Base-by-base conservation (phyloP, 1,140 invertebrate genomes). In the Drosophila obscura region DNA sequence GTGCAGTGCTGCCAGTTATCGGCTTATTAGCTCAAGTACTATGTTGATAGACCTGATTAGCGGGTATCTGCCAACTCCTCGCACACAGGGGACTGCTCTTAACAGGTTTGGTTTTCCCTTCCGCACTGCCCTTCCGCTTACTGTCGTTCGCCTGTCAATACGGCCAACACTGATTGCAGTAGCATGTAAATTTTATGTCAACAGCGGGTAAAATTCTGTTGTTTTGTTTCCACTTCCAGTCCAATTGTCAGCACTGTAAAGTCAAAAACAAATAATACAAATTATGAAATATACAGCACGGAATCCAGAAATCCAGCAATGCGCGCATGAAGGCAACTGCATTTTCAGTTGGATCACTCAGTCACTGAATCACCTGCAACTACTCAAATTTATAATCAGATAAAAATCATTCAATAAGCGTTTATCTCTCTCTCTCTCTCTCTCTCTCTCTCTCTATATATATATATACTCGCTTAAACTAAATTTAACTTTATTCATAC, bases 31-130 rank as follows among this genome's bases (percentile, higher is more conserved):
- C 77, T 62, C 41, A 80, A 80, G 41, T 62, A 45, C 52, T 46
- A 9, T 77, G 51, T 84, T 83, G 80, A 68, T 57, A 39, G 59
- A 51, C 19, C 71, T 77, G 71, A 87, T 87, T 88, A 87, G 83
- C 82, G 63, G 35, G 43, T 35, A 31, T 6, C 49, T 65, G 69
- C 45, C 48, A 87, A 80, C 53, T 48, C 43, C 56, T 5, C 11
- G 0, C 11, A 39, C 58, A 71, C 39, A 19, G 46, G 19, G 8
- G 31, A 31, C 7, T 53, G 68, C 45, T 49, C 60, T 80, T 75
- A 71, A 49, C 61, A 45, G 58, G 28, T 55, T 45, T 13, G 58
- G 28, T 55, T 45, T 13, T 0, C 43, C 6, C 52, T 15, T 13
- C 9, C 5, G 28, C 11, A 13, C 35, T 39, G 31, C 31, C 31